phyloP scores from a whole-genome alignment of 2,113 vertebrate species.

The Trematocara macrostoma region DNA sequence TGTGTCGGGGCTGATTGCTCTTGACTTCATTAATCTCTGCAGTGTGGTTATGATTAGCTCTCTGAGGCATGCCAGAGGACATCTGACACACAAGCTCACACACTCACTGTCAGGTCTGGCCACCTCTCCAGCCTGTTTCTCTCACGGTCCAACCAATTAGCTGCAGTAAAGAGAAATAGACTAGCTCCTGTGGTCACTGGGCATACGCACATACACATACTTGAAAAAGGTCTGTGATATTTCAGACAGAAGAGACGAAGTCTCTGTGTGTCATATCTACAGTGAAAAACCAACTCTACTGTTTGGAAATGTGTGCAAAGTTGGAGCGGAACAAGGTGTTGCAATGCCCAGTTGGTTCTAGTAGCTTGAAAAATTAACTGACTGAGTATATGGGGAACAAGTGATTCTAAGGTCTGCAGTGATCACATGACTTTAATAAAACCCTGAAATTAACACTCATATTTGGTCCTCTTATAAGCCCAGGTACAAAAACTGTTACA shows the following conservation, averaged over 20 bases:
- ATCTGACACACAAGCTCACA: conserved; percentile 52
- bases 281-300: not conserved
- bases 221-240: not conserved
- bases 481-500: not conserved
- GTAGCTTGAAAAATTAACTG: not conserved
- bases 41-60: conserved; percentile 73
- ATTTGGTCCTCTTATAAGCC: not conserved
- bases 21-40: conserved; percentile 75
- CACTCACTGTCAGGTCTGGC: conserved; percentile 48
- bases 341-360: not conserved
- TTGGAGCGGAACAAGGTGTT: not conserved
- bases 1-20: conserved; percentile 68
- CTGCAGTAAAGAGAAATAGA: conserved; percentile 36
- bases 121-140: conserved; percentile 53
- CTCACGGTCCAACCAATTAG: conserved; percentile 48
- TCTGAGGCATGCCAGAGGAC: conserved; percentile 67
- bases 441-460: not conserved
- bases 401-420: not conserved
- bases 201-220: not conserved
- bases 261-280: not conserved
- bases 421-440: not conserved
- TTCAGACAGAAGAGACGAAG: not conserved
- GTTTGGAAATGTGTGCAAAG: not conserved
- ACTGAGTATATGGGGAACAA: not conserved
- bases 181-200: not conserved